Percentiles rank a stretch among this genome's conserved stretches.
Conservation (phyloP, 2,888 invertebrate genomes). For the Thelaira solivaga region DNA sequence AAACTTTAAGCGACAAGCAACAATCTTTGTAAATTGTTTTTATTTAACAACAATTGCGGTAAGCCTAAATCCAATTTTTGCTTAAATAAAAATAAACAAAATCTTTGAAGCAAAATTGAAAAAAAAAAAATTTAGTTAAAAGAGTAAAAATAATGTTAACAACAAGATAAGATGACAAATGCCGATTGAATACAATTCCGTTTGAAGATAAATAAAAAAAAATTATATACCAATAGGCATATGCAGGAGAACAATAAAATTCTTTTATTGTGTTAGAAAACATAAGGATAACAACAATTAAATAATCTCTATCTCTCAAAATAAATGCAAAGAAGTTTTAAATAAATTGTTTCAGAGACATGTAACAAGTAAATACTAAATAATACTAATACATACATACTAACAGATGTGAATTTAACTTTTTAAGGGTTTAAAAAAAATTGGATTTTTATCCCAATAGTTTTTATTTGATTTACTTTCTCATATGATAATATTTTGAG, state of each 20-base stretch:
- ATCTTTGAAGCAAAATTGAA: slow-evolving; percentile 18
- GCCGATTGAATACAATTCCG: slow-evolving; percentile 28
- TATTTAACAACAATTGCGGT: slow-evolving; percentile 39
- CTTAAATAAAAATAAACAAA: slow-evolving; percentile 35
- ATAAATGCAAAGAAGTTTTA: slow-evolving; percentile 24
- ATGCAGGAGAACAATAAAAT: slow-evolving; percentile 7
- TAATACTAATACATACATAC: too few relatives aligned
- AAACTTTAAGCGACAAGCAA: background rate
- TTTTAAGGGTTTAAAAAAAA: too few relatives aligned
- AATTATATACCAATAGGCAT: slow-evolving; percentile 31
- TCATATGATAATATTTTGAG: too few relatives aligned
- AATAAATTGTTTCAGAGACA: too few relatives aligned
- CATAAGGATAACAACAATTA: slow-evolving; percentile 44
- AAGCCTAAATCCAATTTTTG: slow-evolving; percentile 45
- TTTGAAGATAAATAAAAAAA: background rate
- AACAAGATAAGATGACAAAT: slow-evolving; percentile 40
- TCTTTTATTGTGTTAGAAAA: slow-evolving; percentile 38
- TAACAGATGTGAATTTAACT: too few relatives aligned
- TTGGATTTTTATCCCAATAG: too few relatives aligned
- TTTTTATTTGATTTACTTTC: too few relatives aligned
- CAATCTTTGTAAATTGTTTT: background rate
- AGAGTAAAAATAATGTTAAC: background rate
- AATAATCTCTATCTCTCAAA: slow-evolving; percentile 35
- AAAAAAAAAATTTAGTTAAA: slow-evolving; percentile 13
- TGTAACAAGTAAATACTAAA: too few relatives aligned